Percentiles rank a stretch among this genome's conserved stretches.
Evolutionary conservation across 1,140 invertebrate genomes (phyloP).

Genomic region (Chelonus insularis): DNA sequence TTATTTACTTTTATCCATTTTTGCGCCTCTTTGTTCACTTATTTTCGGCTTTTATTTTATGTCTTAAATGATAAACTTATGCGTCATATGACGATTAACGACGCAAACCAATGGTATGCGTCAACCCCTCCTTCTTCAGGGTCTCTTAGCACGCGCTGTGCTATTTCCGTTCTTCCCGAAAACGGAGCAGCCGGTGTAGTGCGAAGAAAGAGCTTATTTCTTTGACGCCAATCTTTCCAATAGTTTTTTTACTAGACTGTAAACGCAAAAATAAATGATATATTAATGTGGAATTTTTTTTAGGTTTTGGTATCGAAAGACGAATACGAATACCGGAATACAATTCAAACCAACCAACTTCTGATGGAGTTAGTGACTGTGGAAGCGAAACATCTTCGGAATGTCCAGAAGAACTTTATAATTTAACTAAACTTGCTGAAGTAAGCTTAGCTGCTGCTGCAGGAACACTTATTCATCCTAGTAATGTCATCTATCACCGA

Average conservation of each 20-base stretch:
- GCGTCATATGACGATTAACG: conserved; percentile 38
- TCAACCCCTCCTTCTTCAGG: conserved; percentile 38
- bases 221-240: not conserved
- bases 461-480: conserved; percentile 55
- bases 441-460: conserved; percentile 70
- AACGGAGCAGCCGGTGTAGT: conserved; percentile 28
- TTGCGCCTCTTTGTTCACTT: not conserved
- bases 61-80: conserved; percentile 19
- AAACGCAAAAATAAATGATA: too few species aligned
- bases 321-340: conserved; percentile 50
- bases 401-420: conserved; percentile 73
- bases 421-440: conserved; percentile 74
- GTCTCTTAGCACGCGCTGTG: conserved; percentile 32
- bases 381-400: conserved; percentile 56
- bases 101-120: conserved; percentile 35
- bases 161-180: conserved; percentile 54
- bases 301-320: conserved; percentile 54
- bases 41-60: conserved; percentile 16
- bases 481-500: conserved; percentile 40
- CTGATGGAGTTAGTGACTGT: conserved; percentile 56
- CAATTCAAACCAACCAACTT: conserved; percentile 48
- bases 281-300: conserved; percentile 13
- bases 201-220: not conserved
- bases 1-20: too few species aligned
- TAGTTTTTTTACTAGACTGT: too few species aligned